Evolutionary conservation across 2,113 vertebrate genomes (phyloP).

Genomic region (Delphinapterus leucas): DNA sequence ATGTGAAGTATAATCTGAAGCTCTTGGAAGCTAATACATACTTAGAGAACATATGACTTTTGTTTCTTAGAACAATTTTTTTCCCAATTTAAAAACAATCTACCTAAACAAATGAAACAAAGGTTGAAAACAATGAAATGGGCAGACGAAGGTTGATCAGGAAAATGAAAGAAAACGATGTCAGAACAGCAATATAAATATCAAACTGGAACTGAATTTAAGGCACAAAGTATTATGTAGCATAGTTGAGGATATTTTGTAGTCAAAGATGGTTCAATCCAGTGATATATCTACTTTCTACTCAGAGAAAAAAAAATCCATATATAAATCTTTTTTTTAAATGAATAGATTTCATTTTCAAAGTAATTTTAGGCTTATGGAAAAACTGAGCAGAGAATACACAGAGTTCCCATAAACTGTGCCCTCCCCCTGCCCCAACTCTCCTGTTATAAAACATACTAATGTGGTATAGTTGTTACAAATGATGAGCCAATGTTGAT

Average conservation of each 20-base stretch:
- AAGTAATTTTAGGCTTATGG: background rate
- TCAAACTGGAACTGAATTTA: background rate
- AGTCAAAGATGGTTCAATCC: background rate
- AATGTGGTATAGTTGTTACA: background rate
- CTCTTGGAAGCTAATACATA: background rate
- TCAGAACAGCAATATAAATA: background rate
- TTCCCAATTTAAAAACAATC: background rate
- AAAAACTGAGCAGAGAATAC: background rate
- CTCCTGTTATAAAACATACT: background rate
- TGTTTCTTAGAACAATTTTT: conserved; percentile 17
- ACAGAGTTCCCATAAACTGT: background rate
- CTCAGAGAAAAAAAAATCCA: background rate
- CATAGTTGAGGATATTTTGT: background rate
- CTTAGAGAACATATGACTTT: background rate
- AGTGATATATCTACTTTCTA: background rate
- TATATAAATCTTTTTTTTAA: background rate
- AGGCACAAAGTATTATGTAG: background rate
- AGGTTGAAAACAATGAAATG: background rate
- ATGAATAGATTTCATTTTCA: background rate
- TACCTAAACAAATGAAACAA: background rate
- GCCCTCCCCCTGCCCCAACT: background rate
- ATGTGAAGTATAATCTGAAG: background rate
- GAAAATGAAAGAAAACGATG: background rate
- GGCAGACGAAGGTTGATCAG: background rate
- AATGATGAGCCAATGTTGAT: background rate